phyloP scores from a whole-genome alignment of 1,140 invertebrate species.

The Drosophila gunungcola region DNA sequence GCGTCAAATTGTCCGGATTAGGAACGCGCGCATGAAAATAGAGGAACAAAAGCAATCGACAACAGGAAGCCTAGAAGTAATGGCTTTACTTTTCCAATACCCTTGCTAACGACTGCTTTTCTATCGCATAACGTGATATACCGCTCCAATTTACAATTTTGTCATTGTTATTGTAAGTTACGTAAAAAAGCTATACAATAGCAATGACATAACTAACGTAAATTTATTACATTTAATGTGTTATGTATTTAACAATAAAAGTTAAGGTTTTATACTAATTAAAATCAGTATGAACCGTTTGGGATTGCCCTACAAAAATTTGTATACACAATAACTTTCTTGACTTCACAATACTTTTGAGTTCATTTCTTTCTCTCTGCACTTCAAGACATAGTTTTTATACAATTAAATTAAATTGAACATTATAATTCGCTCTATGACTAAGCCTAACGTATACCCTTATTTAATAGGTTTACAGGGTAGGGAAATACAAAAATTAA shows the following conservation, averaged over 20 bases:
- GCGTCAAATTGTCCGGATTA: slow-evolving; percentile 63
- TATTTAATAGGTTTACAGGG: background rate
- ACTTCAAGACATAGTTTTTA: no score
- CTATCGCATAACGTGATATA: slow-evolving; percentile 23
- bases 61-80: slow-evolving; percentile 23
- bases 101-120: background rate
- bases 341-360: no score
- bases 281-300: no score
- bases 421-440: no score
- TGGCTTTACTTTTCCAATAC: slow-evolving; percentile 17
- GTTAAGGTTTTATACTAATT: no score
- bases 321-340: no score
- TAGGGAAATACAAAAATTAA: slow-evolving; percentile 11
- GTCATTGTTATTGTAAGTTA: background rate
- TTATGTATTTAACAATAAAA: no score
- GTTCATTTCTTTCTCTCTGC: no score
- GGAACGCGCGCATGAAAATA: slow-evolving; percentile 62
- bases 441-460: background rate
- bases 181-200: background rate
- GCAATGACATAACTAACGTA: no score
- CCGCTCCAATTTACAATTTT: background rate
- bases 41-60: slow-evolving; percentile 31
- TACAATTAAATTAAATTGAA: no score
- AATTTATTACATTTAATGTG: no score
- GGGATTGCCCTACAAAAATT: no score